These are phyloP conservation scores for Fissipunctia ypsillon DNA, from an alignment of 2,888 invertebrate genomes.

Conservation along the genomic window DNA sequence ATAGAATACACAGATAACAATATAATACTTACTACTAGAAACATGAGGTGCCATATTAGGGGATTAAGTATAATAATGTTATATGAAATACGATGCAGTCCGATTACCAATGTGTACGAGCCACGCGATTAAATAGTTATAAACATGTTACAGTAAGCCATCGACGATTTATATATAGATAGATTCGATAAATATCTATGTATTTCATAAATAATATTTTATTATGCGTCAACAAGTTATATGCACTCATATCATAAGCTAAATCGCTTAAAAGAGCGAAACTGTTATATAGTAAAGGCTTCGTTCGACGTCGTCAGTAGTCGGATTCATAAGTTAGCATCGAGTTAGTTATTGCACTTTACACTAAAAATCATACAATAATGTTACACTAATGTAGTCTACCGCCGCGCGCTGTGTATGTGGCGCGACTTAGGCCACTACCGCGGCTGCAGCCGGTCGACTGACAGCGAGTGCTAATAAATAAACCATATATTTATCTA, in stretches of 20 bases:
- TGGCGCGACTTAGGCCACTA: constrained; percentile 61
- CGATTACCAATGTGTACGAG: constrained; percentile 65
- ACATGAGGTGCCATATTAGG: constrained; percentile 78
- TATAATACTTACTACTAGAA: constrained; percentile 82
- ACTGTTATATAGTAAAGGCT: constrained; percentile 80
- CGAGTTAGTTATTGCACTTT: constrained; percentile 84
- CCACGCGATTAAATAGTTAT: constrained; percentile 66
- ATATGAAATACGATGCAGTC: constrained; percentile 67
- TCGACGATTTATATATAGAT: constrained; percentile 80
- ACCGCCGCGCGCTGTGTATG: constrained; percentile 55
- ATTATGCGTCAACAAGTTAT: constrained; percentile 88
- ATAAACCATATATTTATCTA: constrained; percentile 85
- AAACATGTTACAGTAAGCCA: constrained; percentile 81
- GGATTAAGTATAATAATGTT: constrained; percentile 71
- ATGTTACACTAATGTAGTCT: constrained; percentile 70
- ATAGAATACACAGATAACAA: constrained; percentile 75
- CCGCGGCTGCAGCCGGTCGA: constrained; percentile 54
- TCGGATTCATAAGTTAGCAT: constrained; percentile 83
- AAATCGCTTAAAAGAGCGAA: constrained; percentile 77
- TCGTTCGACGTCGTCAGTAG: constrained; percentile 77
- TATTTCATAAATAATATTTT: constrained; percentile 78
- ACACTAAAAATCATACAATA: constrained; percentile 73
- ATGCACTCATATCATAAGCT: constrained; percentile 81
- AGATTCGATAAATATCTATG: constrained; percentile 70
- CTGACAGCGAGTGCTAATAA: constrained; percentile 83